Evolutionary conservation across 2,888 invertebrate species (phyloP).

Genomic region (Oscheius sp.): DNA sequence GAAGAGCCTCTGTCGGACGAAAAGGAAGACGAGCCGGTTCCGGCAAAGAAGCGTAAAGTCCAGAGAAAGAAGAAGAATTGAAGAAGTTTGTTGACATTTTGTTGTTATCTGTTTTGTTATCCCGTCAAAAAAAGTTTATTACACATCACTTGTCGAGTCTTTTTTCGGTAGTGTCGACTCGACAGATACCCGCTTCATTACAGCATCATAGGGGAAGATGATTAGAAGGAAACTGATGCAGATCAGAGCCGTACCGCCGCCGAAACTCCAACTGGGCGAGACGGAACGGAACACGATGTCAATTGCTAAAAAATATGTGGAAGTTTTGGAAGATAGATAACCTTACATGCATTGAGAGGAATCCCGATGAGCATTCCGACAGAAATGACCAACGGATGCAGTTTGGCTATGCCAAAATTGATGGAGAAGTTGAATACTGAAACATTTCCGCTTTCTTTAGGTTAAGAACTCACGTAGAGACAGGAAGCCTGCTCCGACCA

Average conservation of each 20-base stretch:
- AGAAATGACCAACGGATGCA: conserved; percentile 93
- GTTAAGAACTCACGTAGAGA: conserved; percentile 64
- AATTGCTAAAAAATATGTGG: conserved; percentile 39
- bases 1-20: conserved; percentile 26
- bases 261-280: conserved; percentile 41
- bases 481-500: conserved; percentile 81
- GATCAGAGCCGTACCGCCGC: conserved; percentile 51
- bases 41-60: conserved; percentile 8
- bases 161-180: conserved; percentile 1
- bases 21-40: conserved; percentile 29
- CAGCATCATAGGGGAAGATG: conserved; percentile 49
- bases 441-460: conserved; percentile 56
- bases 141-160: conserved; percentile 1
- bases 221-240: conserved; percentile 57
- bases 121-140: conserved; percentile 11
- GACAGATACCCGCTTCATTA: conserved; percentile 8
- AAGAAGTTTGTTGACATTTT: conserved; percentile 18
- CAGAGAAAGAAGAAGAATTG: conserved; percentile 25
- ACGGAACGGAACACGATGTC: conserved; percentile 58
- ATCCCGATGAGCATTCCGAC: conserved; percentile 92
- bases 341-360: conserved; percentile 90
- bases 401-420: conserved; percentile 91
- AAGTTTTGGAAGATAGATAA: not conserved
- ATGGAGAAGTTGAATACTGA: conserved; percentile 90
- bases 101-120: conserved; percentile 15